Evolutionary conservation across 2,888 invertebrate species (phyloP).

Genomic region (Heliconius cydno): DNA sequence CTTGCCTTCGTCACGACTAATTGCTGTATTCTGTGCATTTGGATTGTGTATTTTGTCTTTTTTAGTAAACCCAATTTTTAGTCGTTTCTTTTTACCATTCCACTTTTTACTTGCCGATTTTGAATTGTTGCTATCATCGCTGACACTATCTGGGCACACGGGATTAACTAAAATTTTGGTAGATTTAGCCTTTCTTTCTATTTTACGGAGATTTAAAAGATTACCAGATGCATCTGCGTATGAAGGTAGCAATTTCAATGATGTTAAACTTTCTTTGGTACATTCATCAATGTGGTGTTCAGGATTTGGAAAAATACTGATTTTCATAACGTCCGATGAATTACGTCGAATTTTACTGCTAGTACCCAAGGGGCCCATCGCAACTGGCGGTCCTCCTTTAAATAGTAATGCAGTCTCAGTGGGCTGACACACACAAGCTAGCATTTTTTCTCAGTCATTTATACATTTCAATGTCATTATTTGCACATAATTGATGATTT

Average conservation of each 20-base stretch:
- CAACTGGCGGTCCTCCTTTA: constrained; percentile 80
- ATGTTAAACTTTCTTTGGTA: constrained; percentile 64
- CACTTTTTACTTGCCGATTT: constrained; percentile 69
- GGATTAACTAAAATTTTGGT: constrained; percentile 81
- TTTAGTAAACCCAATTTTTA: constrained; percentile 65
- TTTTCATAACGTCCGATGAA: constrained; percentile 67
- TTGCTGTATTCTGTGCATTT: constrained; percentile 65
- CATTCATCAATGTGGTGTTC: constrained; percentile 65
- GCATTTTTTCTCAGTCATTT: constrained; percentile 80
- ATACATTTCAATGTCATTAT: constrained; percentile 59
- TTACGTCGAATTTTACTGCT: constrained; percentile 71
- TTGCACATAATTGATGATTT: constrained; percentile 62
- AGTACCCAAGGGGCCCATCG: constrained; percentile 82
- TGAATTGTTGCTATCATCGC: constrained; percentile 74
- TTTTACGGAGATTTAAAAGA: constrained; percentile 74
- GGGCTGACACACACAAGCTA: constrained; percentile 87
- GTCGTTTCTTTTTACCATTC: constrained; percentile 79
- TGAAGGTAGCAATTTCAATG: constrained; percentile 67
- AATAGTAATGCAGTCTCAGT: constrained; percentile 82
- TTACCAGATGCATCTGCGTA: constrained; percentile 67
- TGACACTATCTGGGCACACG: constrained; percentile 73
- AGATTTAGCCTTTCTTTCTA: constrained; percentile 77
- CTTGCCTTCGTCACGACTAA: constrained; percentile 68
- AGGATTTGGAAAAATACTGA: constrained; percentile 65
- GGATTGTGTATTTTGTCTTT: constrained; percentile 57